These are phyloP conservation scores for Camponotus floridanus DNA, from an alignment of 1,140 invertebrate species.

Conservation along the genomic window DNA sequence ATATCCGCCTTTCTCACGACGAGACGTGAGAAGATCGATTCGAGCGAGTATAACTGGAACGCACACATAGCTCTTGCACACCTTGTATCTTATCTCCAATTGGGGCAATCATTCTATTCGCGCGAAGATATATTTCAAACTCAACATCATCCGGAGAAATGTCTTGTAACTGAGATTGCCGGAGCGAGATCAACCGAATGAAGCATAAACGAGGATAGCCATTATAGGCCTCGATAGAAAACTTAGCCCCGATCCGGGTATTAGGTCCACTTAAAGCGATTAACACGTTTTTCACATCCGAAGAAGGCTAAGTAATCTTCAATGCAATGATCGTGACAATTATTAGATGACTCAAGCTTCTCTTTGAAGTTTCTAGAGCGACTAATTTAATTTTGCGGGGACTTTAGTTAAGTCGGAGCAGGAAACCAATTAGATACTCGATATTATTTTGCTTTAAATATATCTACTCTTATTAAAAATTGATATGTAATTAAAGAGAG, in stretches of 20 bases:
- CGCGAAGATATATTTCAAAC: not conserved
- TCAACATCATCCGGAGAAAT: not conserved
- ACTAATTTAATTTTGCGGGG: not conserved
- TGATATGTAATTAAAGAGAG: not conserved
- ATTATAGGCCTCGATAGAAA: slow-evolving; percentile 1
- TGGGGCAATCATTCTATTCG: slow-evolving; percentile 37
- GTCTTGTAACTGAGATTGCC: not conserved
- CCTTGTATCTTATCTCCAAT: slow-evolving; percentile 4
- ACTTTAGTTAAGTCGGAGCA: not conserved
- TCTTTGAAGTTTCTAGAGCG: not conserved
- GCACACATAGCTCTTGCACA: slow-evolving; percentile 16
- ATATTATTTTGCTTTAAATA: slow-evolving; percentile 4
- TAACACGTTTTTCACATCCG: slow-evolving; percentile 64
- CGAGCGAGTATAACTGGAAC: slow-evolving; percentile 63
- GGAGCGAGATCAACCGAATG: not conserved
- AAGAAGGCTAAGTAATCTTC: slow-evolving; percentile 45
- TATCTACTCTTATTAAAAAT: slow-evolving; percentile 1
- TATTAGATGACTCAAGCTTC: slow-evolving; percentile 34
- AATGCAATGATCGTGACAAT: slow-evolving; percentile 37
- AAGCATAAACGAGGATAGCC: not conserved
- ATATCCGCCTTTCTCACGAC: slow-evolving; percentile 71
- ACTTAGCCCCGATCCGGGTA: slow-evolving; percentile 49
- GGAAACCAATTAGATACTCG: not conserved
- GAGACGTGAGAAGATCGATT: slow-evolving; percentile 68
- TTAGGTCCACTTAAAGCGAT: slow-evolving; percentile 70